Evolutionary conservation across 2,888 invertebrate species (phyloP).

Genomic region (Apamea anceps): DNA sequence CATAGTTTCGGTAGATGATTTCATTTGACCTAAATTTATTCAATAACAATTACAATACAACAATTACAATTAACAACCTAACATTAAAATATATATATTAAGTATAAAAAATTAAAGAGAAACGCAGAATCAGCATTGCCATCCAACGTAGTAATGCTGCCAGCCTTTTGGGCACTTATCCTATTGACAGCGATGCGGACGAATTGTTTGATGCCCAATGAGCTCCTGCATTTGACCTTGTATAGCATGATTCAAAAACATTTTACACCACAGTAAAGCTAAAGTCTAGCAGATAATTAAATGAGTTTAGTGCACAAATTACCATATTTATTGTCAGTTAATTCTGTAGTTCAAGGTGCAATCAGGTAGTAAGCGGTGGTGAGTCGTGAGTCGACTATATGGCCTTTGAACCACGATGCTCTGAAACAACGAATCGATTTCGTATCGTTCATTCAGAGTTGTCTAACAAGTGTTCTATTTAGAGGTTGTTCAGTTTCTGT

Average conservation of each 20-base stretch:
- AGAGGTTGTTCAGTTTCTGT: background rate
- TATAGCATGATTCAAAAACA: background rate
- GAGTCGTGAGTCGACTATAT: constrained; percentile 23
- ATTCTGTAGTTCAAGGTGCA: constrained; percentile 48
- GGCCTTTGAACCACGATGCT: constrained; percentile 37
- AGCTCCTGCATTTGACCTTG: background rate
- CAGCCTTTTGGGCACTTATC: too few relatives aligned
- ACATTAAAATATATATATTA: too few relatives aligned
- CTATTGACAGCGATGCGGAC: too few relatives aligned
- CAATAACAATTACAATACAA: too few relatives aligned
- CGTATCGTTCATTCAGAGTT: constrained; percentile 62
- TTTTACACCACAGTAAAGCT: background rate
- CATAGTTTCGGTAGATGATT: background rate
- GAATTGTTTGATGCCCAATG: too few relatives aligned
- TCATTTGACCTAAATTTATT: background rate
- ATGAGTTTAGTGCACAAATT: constrained; percentile 37
- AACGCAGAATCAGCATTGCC: too few relatives aligned
- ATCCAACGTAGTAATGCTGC: too few relatives aligned
- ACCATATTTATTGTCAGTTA: constrained; percentile 30
- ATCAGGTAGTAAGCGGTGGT: constrained; percentile 16
- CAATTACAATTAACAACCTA: too few relatives aligned
- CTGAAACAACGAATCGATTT: constrained; percentile 52
- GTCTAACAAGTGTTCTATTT: constrained; percentile 61
- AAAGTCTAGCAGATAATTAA: constrained; percentile 20
- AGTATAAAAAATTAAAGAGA: too few relatives aligned